Percentiles rank a stretch among this genome's conserved stretches.
Conservation (phyloP, 2,888 invertebrate genomes). For the Oscheius sp. region DNA sequence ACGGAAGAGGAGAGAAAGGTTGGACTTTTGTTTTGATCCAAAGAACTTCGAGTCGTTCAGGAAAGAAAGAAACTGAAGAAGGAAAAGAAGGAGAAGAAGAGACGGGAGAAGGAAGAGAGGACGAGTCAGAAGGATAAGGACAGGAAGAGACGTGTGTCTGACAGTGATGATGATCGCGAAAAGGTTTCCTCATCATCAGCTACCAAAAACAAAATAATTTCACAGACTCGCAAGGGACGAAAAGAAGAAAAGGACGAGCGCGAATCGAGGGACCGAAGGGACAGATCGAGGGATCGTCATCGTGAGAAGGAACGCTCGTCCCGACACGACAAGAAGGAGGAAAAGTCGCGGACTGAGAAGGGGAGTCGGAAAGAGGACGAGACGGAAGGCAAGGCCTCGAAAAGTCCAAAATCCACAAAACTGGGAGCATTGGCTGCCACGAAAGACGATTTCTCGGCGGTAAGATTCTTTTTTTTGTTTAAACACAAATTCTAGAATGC, state of each 20-base stretch:
- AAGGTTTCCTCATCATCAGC: not conserved
- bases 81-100: slow-evolving; percentile 37
- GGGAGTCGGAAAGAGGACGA: slow-evolving; percentile 4
- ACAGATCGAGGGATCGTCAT: not conserved
- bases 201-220: not conserved
- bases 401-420: slow-evolving; percentile 16
- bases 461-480: not conserved
- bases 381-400: not conserved
- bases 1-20: slow-evolving; percentile 35
- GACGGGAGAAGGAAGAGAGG: slow-evolving; percentile 19
- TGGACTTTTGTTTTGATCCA: not conserved
- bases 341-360: slow-evolving; percentile 1
- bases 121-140: slow-evolving; percentile 5
- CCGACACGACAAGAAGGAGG: not conserved
- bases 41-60: not conserved
- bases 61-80: slow-evolving; percentile 37
- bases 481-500: slow-evolving; percentile 2
- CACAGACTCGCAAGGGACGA: not conserved
- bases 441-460: not conserved
- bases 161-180: not conserved
- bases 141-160: slow-evolving; percentile 5
- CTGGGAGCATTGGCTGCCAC: slow-evolving; percentile 12
- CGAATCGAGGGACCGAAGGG: not conserved
- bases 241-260: slow-evolving; percentile 11
- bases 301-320: not conserved